A percentile compares a stretch with the other conserved stretches of the same genome.
These are phyloP conservation scores for Morus bassanus DNA, from an alignment of 2,797 vertebrate genomes.

Conservation along the genomic window DNA sequence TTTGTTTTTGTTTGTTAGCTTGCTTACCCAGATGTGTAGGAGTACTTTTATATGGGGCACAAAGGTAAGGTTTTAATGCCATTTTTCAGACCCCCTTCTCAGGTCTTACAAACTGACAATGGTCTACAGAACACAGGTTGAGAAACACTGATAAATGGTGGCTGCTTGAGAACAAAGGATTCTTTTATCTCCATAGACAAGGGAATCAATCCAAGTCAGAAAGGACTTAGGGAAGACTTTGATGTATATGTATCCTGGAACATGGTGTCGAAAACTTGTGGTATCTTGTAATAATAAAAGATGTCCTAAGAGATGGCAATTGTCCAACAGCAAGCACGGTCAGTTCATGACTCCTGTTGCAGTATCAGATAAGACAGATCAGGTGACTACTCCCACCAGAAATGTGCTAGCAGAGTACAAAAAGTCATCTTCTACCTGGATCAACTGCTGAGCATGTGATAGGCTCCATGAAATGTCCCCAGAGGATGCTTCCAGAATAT, in stretches of 20 bases:
- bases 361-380: background rate
- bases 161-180: background rate
- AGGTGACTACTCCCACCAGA: background rate
- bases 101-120: background rate
- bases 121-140: background rate
- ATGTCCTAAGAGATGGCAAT: background rate
- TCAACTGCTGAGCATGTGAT: background rate
- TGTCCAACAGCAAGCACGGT: background rate
- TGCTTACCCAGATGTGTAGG: background rate
- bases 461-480: background rate
- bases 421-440: background rate
- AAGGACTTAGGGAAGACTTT: background rate
- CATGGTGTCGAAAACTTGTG: background rate
- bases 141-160: background rate
- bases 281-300: background rate
- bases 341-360: background rate
- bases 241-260: background rate
- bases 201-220: background rate
- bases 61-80: background rate
- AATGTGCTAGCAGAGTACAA: background rate
- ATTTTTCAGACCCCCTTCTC: background rate
- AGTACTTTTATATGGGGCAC: background rate
- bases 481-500: background rate
- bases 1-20: background rate
- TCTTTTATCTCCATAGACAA: background rate